Evolutionary conservation across 2,113 vertebrate genomes (phyloP).

Genomic region (Datnioides undecimradiatus): DNA sequence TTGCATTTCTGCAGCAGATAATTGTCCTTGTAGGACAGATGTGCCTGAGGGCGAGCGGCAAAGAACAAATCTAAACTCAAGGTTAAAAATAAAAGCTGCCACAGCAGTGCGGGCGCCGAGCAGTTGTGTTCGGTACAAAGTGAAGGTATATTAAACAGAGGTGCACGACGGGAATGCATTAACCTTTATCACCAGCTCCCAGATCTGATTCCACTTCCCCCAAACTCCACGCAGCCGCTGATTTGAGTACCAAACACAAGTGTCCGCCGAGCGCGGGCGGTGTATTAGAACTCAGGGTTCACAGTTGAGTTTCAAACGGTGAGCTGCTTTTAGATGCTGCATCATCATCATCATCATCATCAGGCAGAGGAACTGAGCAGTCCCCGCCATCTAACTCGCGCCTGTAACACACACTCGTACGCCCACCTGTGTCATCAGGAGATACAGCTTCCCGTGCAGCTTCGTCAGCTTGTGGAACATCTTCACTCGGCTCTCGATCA

Average conservation of each 20-base stretch:
- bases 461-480: constrained; percentile 93
- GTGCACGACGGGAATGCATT: background rate
- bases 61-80: background rate
- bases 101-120: background rate
- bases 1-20: background rate
- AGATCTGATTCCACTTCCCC: background rate
- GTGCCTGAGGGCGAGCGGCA: background rate
- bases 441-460: constrained; percentile 94
- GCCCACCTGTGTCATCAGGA: constrained; percentile 92
- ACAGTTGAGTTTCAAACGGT: background rate
- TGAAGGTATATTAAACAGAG: background rate
- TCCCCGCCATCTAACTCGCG: background rate
- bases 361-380: background rate
- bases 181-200: background rate
- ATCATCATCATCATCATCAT: background rate
- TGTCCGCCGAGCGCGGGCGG: background rate
- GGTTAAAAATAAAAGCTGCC: background rate
- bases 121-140: background rate
- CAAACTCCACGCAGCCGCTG: background rate
- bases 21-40: background rate
- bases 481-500: constrained; percentile 97
- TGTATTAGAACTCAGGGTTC: background rate
- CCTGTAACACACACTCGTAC: background rate
- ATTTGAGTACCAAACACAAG: background rate
- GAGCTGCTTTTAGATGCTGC: too few relatives aligned